These are phyloP conservation scores for Prosopocoilus inquinatus DNA, from an alignment of 2,888 invertebrate genomes.

Conservation along the genomic window DNA sequence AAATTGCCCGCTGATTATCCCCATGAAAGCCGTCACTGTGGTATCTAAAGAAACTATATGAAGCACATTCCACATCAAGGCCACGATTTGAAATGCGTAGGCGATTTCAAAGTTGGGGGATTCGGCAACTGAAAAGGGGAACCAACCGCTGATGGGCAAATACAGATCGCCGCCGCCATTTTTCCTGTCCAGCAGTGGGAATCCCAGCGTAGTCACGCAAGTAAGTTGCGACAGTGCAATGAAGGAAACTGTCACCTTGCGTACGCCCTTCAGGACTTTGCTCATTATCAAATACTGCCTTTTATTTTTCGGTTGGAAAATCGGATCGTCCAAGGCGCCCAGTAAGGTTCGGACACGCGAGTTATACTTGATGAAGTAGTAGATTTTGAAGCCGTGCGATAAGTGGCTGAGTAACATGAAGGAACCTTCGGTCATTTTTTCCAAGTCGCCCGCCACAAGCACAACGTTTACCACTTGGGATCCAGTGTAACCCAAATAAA, in stretches of 20 bases:
- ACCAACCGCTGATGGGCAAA: constrained; percentile 46
- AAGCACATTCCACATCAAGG: constrained; percentile 50
- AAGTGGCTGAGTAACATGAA: constrained; percentile 39
- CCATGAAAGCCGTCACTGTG: constrained; percentile 51
- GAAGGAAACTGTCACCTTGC: constrained; percentile 33
- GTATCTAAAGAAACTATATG: constrained; percentile 56
- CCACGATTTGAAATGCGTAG: constrained; percentile 53
- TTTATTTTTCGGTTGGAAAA: constrained; percentile 24
- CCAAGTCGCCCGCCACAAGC: constrained; percentile 46
- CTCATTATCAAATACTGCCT: constrained; percentile 31
- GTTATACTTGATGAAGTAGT: constrained; percentile 16
- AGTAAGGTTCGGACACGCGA: constrained; percentile 22
- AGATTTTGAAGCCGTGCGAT: constrained; percentile 21
- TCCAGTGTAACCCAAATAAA: constrained; percentile 49
- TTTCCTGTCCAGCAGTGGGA: constrained; percentile 39
- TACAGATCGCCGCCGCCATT: constrained; percentile 18
- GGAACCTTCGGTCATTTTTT: constrained; percentile 34
- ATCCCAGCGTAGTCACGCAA: constrained; percentile 40
- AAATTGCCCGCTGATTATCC: constrained; percentile 53
- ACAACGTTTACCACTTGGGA: constrained; percentile 54
- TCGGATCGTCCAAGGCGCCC: constrained; percentile 16
- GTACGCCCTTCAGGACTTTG: constrained; percentile 29
- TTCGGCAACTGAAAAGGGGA: constrained; percentile 50
- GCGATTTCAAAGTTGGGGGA: constrained; percentile 51
- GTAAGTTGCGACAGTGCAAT: constrained; percentile 34